Evolutionary conservation across 2,888 invertebrate genomes (phyloP), one percentile per base, ranked within the genome.

Genomic region (Drosophila melanosoma): DNA sequence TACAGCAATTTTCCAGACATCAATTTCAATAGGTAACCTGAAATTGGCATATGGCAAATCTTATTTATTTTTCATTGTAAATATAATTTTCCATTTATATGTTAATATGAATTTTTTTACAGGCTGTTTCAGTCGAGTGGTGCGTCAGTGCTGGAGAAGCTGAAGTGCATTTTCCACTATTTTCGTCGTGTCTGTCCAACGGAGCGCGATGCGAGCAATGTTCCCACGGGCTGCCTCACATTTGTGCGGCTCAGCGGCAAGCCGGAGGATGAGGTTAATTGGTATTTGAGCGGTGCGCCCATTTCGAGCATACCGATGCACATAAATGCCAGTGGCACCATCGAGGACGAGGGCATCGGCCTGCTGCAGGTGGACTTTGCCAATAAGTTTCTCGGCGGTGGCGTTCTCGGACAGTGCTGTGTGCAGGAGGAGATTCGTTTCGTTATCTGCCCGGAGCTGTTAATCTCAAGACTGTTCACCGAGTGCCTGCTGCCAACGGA

Each of bases 341-440:
- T 99, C 71, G 99, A 99, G 93, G 96, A 97, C 81, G 95, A 97
- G 62, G 96, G 96, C 56, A 89, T 93, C 32, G 98, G 97, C 2
- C 94, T 97, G 87, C 94, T 99, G 79, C 97, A 99, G 95, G 96
- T 98, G 35, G 99, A 99, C 93, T 99, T 99, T 94, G 99, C 99
- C 36, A 99, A 99, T 93, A 97, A 96, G 91, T 97, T 94, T 91
- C 94, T 99, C 10, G 99, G 99, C 1, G 99, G 99, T 2, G 99
- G 99, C 0, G 98, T 99, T 1, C 93, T 99, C 23, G 95, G 96
- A 0, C 94, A 95, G 71, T 99, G 99, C 0, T 97, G 97, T 91
- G 99, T 99, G 0, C 99, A 99, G 93, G 99, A 99, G 93, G 99
- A 99, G 94, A 99, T 99, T 80, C 95, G 99, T 57, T 99, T 99